Percentiles rank a stretch among this genome's conserved stretches.
Conservation (phyloP, 2,797 vertebrate species). For the Chaunax sp. region DNA sequence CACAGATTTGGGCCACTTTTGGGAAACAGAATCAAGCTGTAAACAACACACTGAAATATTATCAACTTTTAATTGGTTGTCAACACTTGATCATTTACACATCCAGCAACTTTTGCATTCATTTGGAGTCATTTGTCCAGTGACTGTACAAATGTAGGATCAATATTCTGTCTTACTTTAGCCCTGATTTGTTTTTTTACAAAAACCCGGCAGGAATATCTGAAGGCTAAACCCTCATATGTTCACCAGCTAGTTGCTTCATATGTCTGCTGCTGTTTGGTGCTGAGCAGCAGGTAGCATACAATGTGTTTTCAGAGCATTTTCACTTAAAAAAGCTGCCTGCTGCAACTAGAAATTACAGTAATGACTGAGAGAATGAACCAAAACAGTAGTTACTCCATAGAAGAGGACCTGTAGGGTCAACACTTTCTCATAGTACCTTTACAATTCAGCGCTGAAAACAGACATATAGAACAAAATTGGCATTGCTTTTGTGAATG, state of each 20-base stretch:
- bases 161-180: neutral
- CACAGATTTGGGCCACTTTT: neutral
- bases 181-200: neutral
- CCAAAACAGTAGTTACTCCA: neutral
- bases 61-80: neutral
- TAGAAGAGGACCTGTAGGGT: neutral
- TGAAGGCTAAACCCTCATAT: neutral
- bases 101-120: neutral
- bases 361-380: neutral
- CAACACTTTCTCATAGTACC: too few species aligned
- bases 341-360: neutral
- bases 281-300: neutral
- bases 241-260: constrained; percentile 2
- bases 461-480: neutral
- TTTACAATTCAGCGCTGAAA: constrained; percentile 11
- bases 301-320: neutral
- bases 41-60: neutral
- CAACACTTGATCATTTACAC: neutral
- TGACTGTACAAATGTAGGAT: neutral
- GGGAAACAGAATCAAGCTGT: neutral
- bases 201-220: constrained; percentile 6
- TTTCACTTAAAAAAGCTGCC: neutral
- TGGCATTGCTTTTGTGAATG: neutral
- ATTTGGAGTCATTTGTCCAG: neutral
- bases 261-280: neutral